Base-by-base conservation (phyloP, 2,113 vertebrate species). In the Emydura subglobosa region DNA sequence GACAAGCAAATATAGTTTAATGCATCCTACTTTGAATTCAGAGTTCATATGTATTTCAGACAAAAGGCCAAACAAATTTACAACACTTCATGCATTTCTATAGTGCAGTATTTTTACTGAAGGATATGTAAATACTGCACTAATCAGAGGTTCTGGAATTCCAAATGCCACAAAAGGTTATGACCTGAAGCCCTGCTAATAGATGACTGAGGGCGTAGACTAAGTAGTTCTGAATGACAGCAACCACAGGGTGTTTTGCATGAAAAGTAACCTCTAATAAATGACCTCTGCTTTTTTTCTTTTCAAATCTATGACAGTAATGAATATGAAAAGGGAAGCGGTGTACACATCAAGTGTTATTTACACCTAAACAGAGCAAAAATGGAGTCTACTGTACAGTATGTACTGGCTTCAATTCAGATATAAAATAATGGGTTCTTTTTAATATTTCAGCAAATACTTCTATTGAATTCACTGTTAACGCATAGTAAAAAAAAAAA, bases 81-180 rank as follows among this genome's bases (percentile, higher is more conserved):
- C 98, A 99, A 98, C 98, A 98, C 98, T 98, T 99, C 98, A 98
- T 98, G 99, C 98, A 96, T 99, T 98, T 98, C 98, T 97, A 98
- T 97, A 98, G 98, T 98, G 92, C 97, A 98, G 98, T 96, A 93
- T 98, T 99, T 99, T 98, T 98, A 96, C 98, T 96, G 98, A 98
- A 98, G 98, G 98, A 98, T 99, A 99, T 99, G 99, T 99, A 99
- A 99, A 99, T 99, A 99, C 97, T 98, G 98, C 98, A 98, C 98
- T 99, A 99, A 99, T 99, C 99, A 99, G 99, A 99, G 99, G 98
- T 99, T 99, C 99, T 98, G 98, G 98, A 98, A 99, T 99, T 98
- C 98, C 98, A 99, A 99, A 99, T 99, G 99, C 99, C 99, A 98
- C 97, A 98, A 97, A 99, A 99, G 99, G 99, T 99, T 98, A 98